Evolutionary conservation across 1,140 invertebrate genomes (phyloP).

Genomic region (Drosophila setifemur): DNA sequence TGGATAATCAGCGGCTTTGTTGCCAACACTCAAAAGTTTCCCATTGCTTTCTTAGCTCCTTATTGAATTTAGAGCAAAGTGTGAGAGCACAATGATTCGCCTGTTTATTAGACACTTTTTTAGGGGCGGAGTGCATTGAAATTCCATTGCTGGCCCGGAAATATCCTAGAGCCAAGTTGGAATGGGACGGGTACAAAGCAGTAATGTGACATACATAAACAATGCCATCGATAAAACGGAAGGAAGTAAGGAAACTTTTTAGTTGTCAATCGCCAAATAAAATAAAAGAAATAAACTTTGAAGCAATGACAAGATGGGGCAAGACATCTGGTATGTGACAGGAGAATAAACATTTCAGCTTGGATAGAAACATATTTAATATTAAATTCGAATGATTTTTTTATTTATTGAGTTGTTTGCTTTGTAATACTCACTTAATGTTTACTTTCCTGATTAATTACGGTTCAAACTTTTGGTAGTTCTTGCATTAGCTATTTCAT

Average conservation of each 20-base stretch:
- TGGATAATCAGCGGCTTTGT: constrained; percentile 57
- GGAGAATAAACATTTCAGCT: no score
- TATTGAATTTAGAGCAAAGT: constrained; percentile 47
- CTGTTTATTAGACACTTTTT: constrained; percentile 45
- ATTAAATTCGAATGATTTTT: neutral
- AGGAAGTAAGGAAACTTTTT: constrained; percentile 35
- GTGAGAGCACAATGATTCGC: constrained; percentile 34
- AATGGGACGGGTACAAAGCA: constrained; percentile 7
- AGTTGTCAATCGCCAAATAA: constrained; percentile 30
- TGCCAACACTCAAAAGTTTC: constrained; percentile 42
- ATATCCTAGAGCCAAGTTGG: constrained; percentile 1
- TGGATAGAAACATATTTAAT: no score
- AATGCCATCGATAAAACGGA: constrained; percentile 34
- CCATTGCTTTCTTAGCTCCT: constrained; percentile 23
- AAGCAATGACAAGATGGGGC: neutral
- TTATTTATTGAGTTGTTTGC: neutral
- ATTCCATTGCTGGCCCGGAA: constrained; percentile 26
- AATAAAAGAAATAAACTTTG: constrained; percentile 20
- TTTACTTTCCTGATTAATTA: constrained; percentile 24
- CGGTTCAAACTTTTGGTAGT: constrained; percentile 9
- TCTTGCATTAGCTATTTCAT: neutral
- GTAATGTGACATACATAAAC: constrained; percentile 52
- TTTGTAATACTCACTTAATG: constrained; percentile 8
- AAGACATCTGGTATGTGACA: no score
- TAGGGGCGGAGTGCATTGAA: constrained; percentile 17